Percentiles rank a stretch among this genome's conserved stretches.
phyloP scores from a whole-genome alignment of 2,888 invertebrate species.

The Plusia festucae region DNA sequence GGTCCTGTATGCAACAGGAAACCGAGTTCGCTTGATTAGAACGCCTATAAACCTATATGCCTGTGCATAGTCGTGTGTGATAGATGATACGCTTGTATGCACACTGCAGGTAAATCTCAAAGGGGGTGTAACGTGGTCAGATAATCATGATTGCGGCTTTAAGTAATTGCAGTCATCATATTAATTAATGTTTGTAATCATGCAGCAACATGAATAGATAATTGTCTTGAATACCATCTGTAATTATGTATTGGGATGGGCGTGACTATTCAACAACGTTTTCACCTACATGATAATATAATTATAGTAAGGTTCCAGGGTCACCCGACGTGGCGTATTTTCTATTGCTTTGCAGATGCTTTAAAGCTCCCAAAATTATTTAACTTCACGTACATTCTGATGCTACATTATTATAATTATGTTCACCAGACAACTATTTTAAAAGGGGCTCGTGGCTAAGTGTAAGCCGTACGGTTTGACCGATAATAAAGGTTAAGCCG shows the following conservation, averaged over 20 bases:
- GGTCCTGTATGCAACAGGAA: background rate
- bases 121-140: background rate
- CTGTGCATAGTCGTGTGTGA: background rate
- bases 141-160: constrained; percentile 4
- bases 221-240: background rate
- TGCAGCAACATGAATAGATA: background rate
- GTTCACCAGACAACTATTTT: too few relatives aligned
- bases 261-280: too few relatives aligned
- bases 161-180: constrained; percentile 2
- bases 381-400: too few relatives aligned
- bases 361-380: too few relatives aligned
- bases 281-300: too few relatives aligned
- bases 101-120: background rate
- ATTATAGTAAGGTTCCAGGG: too few relatives aligned
- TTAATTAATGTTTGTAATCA: constrained; percentile 1
- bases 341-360: too few relatives aligned
- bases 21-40: background rate
- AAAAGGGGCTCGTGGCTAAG: too few relatives aligned
- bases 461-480: too few relatives aligned
- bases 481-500: too few relatives aligned
- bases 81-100: background rate
- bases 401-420: too few relatives aligned
- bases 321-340: too few relatives aligned
- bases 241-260: background rate
- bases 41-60: background rate